Conservation (phyloP, 1,140 invertebrate species). For the Planococcus citri region DNA sequence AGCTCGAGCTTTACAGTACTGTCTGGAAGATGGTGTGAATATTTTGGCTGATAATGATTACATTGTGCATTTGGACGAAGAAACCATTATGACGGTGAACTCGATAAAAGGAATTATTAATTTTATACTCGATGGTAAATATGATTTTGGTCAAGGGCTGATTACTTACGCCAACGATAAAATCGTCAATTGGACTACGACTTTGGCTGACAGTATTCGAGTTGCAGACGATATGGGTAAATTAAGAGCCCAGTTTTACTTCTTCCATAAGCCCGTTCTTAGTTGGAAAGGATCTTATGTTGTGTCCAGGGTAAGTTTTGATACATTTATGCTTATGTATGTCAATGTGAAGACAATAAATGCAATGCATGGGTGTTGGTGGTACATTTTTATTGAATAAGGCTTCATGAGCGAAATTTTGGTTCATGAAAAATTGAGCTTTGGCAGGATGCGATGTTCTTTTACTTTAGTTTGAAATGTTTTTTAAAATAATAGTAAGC, state of each 20-base stretch:
- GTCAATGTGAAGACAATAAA: no score
- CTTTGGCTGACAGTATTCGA: slow-evolving; percentile 87
- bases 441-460: no score
- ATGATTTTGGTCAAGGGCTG: slow-evolving; percentile 93
- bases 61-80: slow-evolving; percentile 98
- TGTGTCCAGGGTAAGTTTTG: slow-evolving; percentile 63
- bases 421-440: no score
- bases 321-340: no score
- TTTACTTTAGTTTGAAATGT: no score
- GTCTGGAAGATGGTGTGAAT: slow-evolving; percentile 82
- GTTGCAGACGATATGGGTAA: slow-evolving; percentile 97
- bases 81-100: slow-evolving; percentile 88
- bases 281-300: slow-evolving; percentile 97
- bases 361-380: no score
- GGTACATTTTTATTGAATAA: no score
- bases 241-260: slow-evolving; percentile 77
- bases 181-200: slow-evolving; percentile 94
- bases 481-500: no score
- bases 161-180: slow-evolving; percentile 96
- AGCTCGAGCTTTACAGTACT: slow-evolving; percentile 89
- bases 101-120: slow-evolving; percentile 84
- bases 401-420: no score
- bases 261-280: slow-evolving; percentile 90
- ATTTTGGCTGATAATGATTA: slow-evolving; percentile 80
- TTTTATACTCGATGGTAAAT: slow-evolving; percentile 87